Base-by-base conservation (phyloP, 2,797 vertebrate genomes). In the Rhyacichthys aspro region DNA sequence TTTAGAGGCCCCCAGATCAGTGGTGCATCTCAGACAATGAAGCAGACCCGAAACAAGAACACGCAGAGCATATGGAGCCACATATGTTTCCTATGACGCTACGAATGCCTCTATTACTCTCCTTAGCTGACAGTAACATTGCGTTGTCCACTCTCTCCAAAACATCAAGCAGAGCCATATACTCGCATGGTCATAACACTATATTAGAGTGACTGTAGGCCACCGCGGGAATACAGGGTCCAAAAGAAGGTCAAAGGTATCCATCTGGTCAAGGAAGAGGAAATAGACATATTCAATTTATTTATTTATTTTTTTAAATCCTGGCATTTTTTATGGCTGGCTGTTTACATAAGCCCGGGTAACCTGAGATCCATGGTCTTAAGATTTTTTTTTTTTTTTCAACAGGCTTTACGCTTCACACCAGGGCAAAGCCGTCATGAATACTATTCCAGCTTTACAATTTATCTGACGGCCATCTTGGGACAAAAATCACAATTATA, bases 1-100 rank as follows among this genome's bases (percentile, higher is more conserved):
- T 87, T 81, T 70, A 82, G 84, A 88, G 87, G 86, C 79, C 84
- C 88, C 87, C 79, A 79, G 83, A 87, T 86, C 84, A 86, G 82
- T 69, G 82, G 79, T 80, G 87, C 86, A 89, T 89, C 86, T 84
- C 80, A 88, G 81, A 89, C 85, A 91, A 89, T 86, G 80, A 83
- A 76, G 76, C 78, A 77, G 82, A 74, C 79, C 83, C 74, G 78
- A 86, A 79, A 85, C 73, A 82, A 85, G 82, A 85, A 84, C 82
- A 81, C 57, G 62, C 77, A 81, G 75, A 88, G 85, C 88, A 89
- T 90, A 91, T 91, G 91, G 91, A 86, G 75, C 79, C 85, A 88
- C 91, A 92, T 91, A 87, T 92, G 91, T 89, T 92, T 91, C 84
- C 85, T 86, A 90, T 92, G 90, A 89, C 79, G 78, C 82, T 81